Evolutionary conservation across 2,113 vertebrate species (phyloP).

Genomic region (Toxotes chatareus): DNA sequence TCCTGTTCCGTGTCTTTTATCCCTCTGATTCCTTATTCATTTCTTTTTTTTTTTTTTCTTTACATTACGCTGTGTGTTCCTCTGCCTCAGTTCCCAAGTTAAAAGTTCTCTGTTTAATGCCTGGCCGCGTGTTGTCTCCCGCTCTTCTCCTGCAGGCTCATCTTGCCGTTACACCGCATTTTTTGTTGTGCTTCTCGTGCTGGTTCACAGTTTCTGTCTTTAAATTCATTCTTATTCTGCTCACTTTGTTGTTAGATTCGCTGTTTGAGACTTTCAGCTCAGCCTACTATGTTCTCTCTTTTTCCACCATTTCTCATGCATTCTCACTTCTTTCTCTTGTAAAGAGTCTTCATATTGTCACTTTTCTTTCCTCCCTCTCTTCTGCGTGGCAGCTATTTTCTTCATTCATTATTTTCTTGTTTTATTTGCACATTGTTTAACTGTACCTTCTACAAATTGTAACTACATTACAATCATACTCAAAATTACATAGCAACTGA

Average conservation of each 20-base stretch:
- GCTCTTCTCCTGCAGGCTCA: constrained; percentile 27
- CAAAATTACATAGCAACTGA: background rate
- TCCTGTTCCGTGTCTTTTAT: constrained; percentile 49
- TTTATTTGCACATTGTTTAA: background rate
- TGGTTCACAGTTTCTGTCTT: constrained; percentile 43
- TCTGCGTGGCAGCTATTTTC: background rate
- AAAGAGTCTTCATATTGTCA: background rate
- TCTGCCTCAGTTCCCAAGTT: constrained; percentile 22
- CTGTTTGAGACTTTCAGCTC: constrained; percentile 32
- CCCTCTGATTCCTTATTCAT: constrained; percentile 21
- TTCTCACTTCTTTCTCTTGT: background rate
- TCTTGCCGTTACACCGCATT: constrained; percentile 11
- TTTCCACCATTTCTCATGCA: no score
- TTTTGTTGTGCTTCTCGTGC: background rate
- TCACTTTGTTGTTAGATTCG: constrained; percentile 43
- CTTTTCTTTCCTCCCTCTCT: background rate
- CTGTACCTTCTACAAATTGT: background rate
- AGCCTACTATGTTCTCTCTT: background rate
- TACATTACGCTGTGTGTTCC: constrained; percentile 9
- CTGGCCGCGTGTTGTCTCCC: constrained; percentile 24
- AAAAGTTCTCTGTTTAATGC: constrained; percentile 36
- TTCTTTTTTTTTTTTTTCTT: constrained; percentile 31
- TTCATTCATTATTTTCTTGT: background rate
- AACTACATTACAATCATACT: background rate
- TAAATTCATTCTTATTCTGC: constrained; percentile 28